Base-by-base conservation (phyloP, 1,140 invertebrate species). In the Zophobas atratus region DNA sequence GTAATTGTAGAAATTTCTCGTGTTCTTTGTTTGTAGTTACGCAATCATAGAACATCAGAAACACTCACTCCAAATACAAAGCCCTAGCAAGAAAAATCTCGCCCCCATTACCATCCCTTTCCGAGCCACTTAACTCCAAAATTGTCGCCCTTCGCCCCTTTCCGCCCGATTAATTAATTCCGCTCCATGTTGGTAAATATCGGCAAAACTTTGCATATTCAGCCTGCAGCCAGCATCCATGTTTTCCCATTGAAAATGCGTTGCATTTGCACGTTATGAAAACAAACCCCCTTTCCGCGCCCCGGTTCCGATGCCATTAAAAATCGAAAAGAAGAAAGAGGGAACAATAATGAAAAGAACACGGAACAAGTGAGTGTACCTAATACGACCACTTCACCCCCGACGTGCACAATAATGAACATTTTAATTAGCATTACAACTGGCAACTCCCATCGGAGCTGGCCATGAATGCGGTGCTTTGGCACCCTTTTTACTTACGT, bases 371-470 rank as follows among this genome's bases (percentile, higher is more conserved):
- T 46, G 43, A 46, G 43, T 46, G 43, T 46, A 20, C 20, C 20
- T 20, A 46, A 46, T 46, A 8, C 56, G 60, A 67, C n/a, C 60
- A 67, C 60, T 67, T 60, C 43, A 67, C 70, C 70, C 70, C 70
- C 35, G 48, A 38, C 46, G 51, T 51, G 55, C 41, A 76, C 57
- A 67, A 77, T 77, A 71, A 77, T 60, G 67, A 48, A 56, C 49
- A 71, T 70, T 77, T 77, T 77, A 77, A 77, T 77, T 77, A 77
- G 76, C 76, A 77, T 77, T 77, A 77, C 53, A 70, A 51, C 56
- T 72, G 38, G 70, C 63, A 77, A 72, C 76, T 77, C 76, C 76
- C 76, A 53, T 72, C 46, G 76, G 67, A 73, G 67, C 39, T 55
- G 43, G 38, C 60, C 34, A 51, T 67, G 63, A 67, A 76, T 76